Conservation (phyloP, 2,888 invertebrate genomes). For the Clivina fossor region DNA sequence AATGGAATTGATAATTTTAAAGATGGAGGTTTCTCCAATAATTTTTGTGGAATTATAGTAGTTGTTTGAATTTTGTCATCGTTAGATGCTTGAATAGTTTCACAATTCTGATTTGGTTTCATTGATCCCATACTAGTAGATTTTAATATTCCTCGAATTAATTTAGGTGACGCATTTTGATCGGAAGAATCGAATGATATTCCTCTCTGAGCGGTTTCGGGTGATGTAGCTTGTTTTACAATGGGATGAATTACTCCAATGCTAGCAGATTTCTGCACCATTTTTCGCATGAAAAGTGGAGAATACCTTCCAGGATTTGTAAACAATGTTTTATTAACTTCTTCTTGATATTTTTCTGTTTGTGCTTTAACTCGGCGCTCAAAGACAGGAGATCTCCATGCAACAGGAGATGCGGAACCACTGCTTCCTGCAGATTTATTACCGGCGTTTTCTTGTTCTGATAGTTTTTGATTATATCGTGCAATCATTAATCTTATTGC, state of each 20-base stretch:
- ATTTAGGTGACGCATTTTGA: constrained; percentile 36
- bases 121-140: constrained; percentile 51
- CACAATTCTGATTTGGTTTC: constrained; percentile 36
- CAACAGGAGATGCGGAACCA: constrained; percentile 65
- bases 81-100: constrained; percentile 8
- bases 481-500: constrained; percentile 72
- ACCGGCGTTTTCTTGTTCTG: constrained; percentile 56
- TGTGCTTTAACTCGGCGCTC: constrained; percentile 62
- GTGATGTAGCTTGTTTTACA: constrained; percentile 49
- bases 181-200: constrained; percentile 5
- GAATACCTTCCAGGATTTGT: constrained; percentile 42
- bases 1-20: constrained; percentile 44
- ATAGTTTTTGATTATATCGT: constrained; percentile 66
- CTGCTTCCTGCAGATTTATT: constrained; percentile 56
- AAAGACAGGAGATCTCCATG: constrained; percentile 65
- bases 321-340: constrained; percentile 49
- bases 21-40: constrained; percentile 46
- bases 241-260: constrained; percentile 47
- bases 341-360: constrained; percentile 55
- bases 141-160: constrained; percentile 47
- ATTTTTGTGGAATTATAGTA: constrained; percentile 5
- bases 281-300: constrained; percentile 53
- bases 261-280: constrained; percentile 69
- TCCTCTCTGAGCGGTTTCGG: constrained; percentile 32
- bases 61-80: constrained; percentile 6